These are phyloP conservation scores for Sardinella longiceps DNA, from an alignment of 2,797 vertebrate genomes.

Conservation along the genomic window DNA sequence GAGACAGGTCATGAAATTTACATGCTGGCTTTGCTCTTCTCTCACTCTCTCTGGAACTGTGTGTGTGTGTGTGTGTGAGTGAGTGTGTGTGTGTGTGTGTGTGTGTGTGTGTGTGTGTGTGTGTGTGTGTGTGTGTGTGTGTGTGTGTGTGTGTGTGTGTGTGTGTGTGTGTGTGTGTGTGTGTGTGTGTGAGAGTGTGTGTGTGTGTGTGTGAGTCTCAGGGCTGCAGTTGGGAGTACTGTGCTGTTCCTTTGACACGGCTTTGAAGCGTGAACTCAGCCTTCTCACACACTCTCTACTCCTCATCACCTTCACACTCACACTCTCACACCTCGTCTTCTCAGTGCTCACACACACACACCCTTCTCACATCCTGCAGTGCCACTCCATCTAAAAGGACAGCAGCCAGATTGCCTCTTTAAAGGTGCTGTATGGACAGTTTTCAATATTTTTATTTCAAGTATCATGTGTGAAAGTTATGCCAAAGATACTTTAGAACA, in stretches of 20 bases:
- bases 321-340: constrained; percentile 44
- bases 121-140: background rate
- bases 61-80: background rate
- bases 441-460: no score
- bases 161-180: background rate
- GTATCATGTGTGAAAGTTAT: no score
- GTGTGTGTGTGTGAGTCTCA: background rate
- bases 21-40: constrained; percentile 58
- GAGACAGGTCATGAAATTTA: constrained; percentile 45
- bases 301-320: constrained; percentile 43
- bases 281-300: constrained; percentile 43
- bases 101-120: background rate
- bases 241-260: constrained; percentile 54
- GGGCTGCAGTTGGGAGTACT: constrained; percentile 46
- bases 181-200: background rate
- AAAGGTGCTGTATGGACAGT: background rate
- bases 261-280: constrained; percentile 67
- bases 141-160: background rate
- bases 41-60: background rate
- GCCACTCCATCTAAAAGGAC: no score
- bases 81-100: background rate
- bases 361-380: background rate
- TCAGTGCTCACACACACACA: constrained; percentile 43
- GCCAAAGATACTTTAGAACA: no score
- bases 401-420: background rate